Percentiles rank a stretch among this genome's conserved stretches.
These are phyloP conservation scores for Colletes latitarsis DNA, from an alignment of 1,140 invertebrate species.

Conservation along the genomic window DNA sequence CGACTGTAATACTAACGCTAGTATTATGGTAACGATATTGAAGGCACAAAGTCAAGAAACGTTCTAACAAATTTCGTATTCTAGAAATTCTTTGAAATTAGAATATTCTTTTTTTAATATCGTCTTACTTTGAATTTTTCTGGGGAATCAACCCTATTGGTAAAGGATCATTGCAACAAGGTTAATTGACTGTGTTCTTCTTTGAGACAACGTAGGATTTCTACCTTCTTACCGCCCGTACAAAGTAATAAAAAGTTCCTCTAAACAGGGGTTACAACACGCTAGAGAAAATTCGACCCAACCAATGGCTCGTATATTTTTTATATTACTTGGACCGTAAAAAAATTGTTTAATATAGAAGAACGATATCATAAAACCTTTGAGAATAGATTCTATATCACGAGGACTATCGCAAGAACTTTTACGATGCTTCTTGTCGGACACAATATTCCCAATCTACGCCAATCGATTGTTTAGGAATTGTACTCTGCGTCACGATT, in stretches of 20 bases:
- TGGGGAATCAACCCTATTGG: no score
- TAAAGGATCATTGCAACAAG: no score
- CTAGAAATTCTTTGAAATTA: no score
- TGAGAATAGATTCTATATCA: not conserved
- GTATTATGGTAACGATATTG: not conserved
- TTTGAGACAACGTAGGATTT: not conserved
- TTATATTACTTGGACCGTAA: not conserved
- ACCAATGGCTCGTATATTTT: slow-evolving; percentile 4
- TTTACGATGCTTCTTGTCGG: not conserved
- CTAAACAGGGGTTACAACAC: slow-evolving; percentile 3
- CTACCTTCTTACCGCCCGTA: not conserved
- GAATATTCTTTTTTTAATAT: no score
- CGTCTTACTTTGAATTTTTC: no score
- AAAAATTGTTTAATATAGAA: not conserved
- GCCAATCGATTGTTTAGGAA: no score
- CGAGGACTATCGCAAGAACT: not conserved
- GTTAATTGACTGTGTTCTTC: no score
- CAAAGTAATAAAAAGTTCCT: not conserved
- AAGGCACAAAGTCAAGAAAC: no score
- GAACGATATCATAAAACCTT: not conserved
- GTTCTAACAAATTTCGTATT: no score
- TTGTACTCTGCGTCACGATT: no score
- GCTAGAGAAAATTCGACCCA: not conserved
- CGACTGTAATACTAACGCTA: not conserved
- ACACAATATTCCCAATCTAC: no score